phyloP scores from a whole-genome alignment of 2,888 invertebrate genomes.

The Amblyjoppa proteus region DNA sequence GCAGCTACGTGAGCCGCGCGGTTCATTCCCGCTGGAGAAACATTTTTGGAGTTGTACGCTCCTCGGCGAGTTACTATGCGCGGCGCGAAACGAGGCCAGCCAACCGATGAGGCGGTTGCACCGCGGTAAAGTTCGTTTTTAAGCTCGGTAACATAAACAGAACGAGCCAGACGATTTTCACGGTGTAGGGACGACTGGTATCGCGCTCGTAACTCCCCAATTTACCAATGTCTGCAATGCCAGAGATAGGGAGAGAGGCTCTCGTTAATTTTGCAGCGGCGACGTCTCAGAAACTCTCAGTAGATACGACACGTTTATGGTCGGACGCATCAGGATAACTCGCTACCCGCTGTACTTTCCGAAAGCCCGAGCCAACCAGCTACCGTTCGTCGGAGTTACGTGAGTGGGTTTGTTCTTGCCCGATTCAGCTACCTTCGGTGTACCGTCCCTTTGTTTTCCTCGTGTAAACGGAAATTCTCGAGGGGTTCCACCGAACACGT shows the following conservation, averaged over 20 bases:
- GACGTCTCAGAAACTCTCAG: slow-evolving; percentile 49
- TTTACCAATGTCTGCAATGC: slow-evolving; percentile 41
- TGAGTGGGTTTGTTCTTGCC: slow-evolving; percentile 28
- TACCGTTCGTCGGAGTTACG: slow-evolving; percentile 1
- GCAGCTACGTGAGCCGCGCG: neutral
- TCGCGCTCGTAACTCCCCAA: slow-evolving; percentile 40
- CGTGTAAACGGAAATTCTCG: slow-evolving; percentile 11
- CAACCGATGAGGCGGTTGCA: neutral
- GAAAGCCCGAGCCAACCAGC: neutral
- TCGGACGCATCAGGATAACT: slow-evolving; percentile 30
- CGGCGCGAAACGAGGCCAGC: slow-evolving; percentile 26
- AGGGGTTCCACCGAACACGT: slow-evolving; percentile 18
- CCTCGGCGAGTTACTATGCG: neutral
- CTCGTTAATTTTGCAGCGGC: slow-evolving; percentile 36
- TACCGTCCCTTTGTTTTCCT: slow-evolving; percentile 25
- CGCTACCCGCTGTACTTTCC: neutral
- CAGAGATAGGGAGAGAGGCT: slow-evolving; percentile 6
- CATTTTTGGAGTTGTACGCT: slow-evolving; percentile 14
- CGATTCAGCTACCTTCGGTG: slow-evolving; percentile 21
- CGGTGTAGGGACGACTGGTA: slow-evolving; percentile 20
- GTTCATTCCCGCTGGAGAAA: slow-evolving; percentile 5
- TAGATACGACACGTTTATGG: slow-evolving; percentile 64
- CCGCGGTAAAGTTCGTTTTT: slow-evolving; percentile 9
- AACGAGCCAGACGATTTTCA: slow-evolving; percentile 3
- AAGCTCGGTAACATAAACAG: slow-evolving; percentile 34